These are phyloP conservation scores for Lasaia peninsularis DNA, from an alignment of 1,140 invertebrate genomes.

Conservation along the genomic window DNA sequence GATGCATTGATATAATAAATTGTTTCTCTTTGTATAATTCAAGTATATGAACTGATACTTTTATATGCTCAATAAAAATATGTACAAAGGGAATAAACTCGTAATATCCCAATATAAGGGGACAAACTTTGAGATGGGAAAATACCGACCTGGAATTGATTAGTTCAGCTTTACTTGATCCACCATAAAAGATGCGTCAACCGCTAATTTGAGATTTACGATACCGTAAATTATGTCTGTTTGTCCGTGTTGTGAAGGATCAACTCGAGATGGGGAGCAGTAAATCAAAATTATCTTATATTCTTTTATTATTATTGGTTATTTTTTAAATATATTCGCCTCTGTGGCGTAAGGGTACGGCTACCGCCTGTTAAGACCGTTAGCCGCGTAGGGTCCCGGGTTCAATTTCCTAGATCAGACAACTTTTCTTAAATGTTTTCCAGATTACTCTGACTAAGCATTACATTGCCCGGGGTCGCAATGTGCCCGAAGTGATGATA, in stretches of 20 bases:
- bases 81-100: background rate
- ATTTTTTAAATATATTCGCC: too few relatives aligned
- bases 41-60: too few relatives aligned
- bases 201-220: constrained; percentile 68
- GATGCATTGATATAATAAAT: too few relatives aligned
- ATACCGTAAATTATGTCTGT: constrained; percentile 58
- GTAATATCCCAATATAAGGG: constrained; percentile 22
- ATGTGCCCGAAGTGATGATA: too few relatives aligned
- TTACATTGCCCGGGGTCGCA: too few relatives aligned
- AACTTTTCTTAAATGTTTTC: too few relatives aligned
- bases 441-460: too few relatives aligned
- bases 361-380: too few relatives aligned
- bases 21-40: background rate
- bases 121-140: constrained; percentile 35
- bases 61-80: background rate
- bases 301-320: too few relatives aligned
- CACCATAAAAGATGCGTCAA: constrained; percentile 53
- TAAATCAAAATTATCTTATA: constrained; percentile 28
- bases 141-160: constrained; percentile 55
- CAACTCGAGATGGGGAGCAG: constrained; percentile 20
- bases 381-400: too few relatives aligned
- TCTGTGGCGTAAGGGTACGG: too few relatives aligned
- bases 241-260: constrained; percentile 46
- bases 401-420: too few relatives aligned
- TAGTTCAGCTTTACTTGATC: constrained; percentile 58